A percentile compares a stretch with the other conserved stretches of the same genome.
Conservation (phyloP, 2,113 vertebrate species). For the Cyanoderma ruficeps region DNA sequence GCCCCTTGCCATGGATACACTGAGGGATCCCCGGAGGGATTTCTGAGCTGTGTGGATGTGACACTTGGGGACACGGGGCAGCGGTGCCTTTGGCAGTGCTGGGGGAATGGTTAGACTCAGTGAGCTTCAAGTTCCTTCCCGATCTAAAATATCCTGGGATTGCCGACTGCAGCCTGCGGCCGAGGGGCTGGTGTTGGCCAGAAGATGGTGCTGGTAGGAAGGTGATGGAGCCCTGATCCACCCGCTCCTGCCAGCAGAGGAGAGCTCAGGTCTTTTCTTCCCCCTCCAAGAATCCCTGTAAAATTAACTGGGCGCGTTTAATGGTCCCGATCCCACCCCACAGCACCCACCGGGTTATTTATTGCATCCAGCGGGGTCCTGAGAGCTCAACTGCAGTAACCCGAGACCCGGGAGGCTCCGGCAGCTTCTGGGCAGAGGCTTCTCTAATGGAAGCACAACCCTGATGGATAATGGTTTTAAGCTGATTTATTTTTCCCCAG, state of each 20-base stretch:
- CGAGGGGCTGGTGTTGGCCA: neutral
- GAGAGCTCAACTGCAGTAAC: constrained; percentile 31
- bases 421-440: constrained; percentile 10
- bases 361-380: constrained; percentile 17
- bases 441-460: constrained; percentile 57
- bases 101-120: neutral
- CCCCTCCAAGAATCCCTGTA: neutral
- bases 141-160: rapidly evolving
- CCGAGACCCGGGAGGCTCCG: neutral
- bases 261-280: neutral
- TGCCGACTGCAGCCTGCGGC: neutral
- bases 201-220: constrained; percentile 70
- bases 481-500: constrained; percentile 25
- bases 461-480: constrained; percentile 35
- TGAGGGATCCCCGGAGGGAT: neutral
- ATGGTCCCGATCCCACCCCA: neutral
- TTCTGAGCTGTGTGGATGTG: neutral
- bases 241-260: neutral
- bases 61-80: neutral
- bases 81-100: neutral
- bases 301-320: neutral
- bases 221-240: neutral
- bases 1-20: neutral
- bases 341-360: constrained; percentile 21
- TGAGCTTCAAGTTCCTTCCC: neutral